These are phyloP conservation scores for Morelia viridis DNA, from an alignment of 2,797 vertebrate genomes.

Conservation along the genomic window DNA sequence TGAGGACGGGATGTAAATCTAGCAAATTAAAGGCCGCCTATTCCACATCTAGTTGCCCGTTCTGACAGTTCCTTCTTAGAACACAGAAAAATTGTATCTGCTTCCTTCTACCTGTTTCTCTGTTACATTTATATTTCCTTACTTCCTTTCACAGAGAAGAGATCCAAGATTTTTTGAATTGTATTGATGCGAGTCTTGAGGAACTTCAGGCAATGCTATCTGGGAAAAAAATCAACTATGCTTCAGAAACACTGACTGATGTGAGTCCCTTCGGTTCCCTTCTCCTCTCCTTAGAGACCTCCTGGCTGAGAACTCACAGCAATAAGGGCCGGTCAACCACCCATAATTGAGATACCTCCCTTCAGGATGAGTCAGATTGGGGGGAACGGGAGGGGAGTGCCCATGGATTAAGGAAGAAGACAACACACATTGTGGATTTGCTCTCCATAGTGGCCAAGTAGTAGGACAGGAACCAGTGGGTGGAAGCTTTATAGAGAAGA, in stretches of 20 bases:
- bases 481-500: background rate
- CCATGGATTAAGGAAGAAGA: background rate
- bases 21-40: background rate
- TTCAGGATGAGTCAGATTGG: background rate
- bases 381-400: background rate
- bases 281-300: background rate
- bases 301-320: background rate
- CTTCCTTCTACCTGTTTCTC: background rate
- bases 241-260: slow-evolving; percentile 38
- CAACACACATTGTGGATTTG: background rate
- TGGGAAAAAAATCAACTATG: slow-evolving; percentile 60
- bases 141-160: slow-evolving; percentile 62
- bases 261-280: slow-evolving; percentile 48
- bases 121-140: background rate
- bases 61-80: background rate
- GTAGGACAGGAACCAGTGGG: background rate
- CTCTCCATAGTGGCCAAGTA: background rate
- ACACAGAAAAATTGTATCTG: background rate
- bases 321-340: background rate
- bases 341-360: background rate
- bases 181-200: slow-evolving; percentile 64
- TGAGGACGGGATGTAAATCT: too few relatives aligned
- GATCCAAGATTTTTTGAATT: slow-evolving; percentile 68
- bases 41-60: background rate
- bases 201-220: slow-evolving; percentile 67